These are phyloP conservation scores for Macquaria ambigua DNA, from an alignment of 2,113 vertebrate species.

Conservation along the genomic window DNA sequence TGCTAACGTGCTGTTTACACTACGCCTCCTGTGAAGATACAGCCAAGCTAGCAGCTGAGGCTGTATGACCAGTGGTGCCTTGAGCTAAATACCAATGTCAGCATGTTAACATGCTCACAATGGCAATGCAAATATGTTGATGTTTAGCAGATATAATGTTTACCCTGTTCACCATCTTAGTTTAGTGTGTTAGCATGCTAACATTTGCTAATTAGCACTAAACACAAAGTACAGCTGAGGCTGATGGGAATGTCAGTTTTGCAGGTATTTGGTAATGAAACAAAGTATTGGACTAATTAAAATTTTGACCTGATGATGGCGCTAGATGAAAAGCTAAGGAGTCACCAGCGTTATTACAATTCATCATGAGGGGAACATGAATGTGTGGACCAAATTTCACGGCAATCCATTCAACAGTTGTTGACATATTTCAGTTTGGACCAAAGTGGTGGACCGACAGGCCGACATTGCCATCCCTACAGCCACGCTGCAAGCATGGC, in stretches of 20 bases:
- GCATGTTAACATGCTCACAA: background rate
- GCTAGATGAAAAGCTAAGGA: too few relatives aligned
- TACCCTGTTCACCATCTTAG: background rate
- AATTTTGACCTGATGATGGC: too few relatives aligned
- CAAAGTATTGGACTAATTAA: too few relatives aligned
- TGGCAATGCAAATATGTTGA: background rate
- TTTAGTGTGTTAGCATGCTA: background rate
- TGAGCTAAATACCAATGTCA: background rate
- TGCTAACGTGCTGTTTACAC: background rate
- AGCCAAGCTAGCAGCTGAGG: background rate
- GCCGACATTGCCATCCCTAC: background rate
- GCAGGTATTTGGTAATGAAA: too few relatives aligned
- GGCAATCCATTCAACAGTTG: background rate
- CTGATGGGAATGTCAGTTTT: background rate
- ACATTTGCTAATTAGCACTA: background rate
- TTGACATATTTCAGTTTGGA: background rate
- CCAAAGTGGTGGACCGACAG: background rate
- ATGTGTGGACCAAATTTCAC: background rate
- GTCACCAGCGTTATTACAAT: background rate
- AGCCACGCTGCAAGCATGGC: background rate
- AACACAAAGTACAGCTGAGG: background rate
- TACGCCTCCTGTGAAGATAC: background rate
- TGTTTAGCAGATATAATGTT: too few relatives aligned
- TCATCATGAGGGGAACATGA: background rate
- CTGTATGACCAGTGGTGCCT: background rate